Conservation (phyloP, 2,113 vertebrate species). For the Sciurus niger region DNA sequence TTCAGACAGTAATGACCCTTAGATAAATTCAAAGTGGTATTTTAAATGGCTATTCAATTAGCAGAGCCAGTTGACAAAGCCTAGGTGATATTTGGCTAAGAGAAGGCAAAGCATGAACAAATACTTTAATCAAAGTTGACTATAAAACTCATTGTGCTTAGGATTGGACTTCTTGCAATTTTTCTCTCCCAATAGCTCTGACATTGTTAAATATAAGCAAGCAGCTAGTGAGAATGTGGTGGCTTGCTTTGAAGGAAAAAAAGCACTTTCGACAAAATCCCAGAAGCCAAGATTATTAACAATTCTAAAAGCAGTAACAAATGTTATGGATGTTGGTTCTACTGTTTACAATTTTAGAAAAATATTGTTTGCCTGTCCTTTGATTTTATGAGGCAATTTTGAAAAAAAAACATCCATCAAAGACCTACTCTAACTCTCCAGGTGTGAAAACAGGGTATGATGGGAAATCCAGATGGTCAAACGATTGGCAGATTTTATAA, state of each 20-base stretch:
- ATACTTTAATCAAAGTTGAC: conserved; percentile 68
- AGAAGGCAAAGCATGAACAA: conserved; percentile 20
- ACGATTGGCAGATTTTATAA: conserved; percentile 36
- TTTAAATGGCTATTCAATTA: conserved; percentile 37
- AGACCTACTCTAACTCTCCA: conserved; percentile 68
- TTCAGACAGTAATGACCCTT: conserved; percentile 3
- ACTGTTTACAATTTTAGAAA: conserved; percentile 63
- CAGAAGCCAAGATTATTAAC: conserved; percentile 58
- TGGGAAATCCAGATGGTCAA: conserved; percentile 76
- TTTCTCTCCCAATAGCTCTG: neutral
- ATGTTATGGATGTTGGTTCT: conserved; percentile 47
- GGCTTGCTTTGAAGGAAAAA: neutral
- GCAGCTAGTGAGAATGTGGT: conserved; percentile 3
- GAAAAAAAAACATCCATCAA: conserved; percentile 69
- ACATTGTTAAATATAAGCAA: neutral
- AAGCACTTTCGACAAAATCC: conserved; percentile 2
- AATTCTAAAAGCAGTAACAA: conserved; percentile 61
- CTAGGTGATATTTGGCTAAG: conserved; percentile 19
- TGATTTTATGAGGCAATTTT: conserved; percentile 74
- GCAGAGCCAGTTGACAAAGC: conserved; percentile 20
- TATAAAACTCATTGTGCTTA: conserved; percentile 35
- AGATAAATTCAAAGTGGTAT: neutral
- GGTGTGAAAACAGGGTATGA: conserved; percentile 62
- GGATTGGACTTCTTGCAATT: neutral
- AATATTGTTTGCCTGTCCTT: conserved; percentile 72